A percentile compares a stretch with the other conserved stretches of the same genome.
Evolutionary conservation across 2,888 invertebrate species (phyloP).

Genomic region (Pediacus dermestoides): DNA sequence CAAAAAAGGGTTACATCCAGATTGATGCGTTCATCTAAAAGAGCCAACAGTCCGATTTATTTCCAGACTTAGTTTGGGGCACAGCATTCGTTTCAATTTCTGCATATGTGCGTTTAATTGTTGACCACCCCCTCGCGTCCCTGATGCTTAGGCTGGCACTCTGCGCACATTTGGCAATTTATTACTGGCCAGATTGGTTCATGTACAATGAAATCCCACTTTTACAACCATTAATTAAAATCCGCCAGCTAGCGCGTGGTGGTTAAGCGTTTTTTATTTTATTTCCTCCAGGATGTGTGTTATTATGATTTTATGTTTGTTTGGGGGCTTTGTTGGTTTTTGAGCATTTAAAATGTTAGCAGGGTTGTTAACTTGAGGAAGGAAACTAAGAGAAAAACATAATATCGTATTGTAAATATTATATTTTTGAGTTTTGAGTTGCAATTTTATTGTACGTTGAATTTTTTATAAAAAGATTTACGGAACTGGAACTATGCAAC

Average conservation of each 20-base stretch:
- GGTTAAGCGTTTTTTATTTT: slow-evolving; percentile 47
- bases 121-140: slow-evolving; percentile 36
- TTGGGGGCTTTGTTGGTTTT: too few relatives aligned
- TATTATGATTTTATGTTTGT: too few relatives aligned
- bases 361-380: too few relatives aligned
- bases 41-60: slow-evolving; percentile 40
- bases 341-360: too few relatives aligned
- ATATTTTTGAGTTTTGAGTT: too few relatives aligned
- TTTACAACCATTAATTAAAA: slow-evolving; percentile 50
- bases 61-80: slow-evolving; percentile 39
- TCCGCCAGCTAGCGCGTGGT: slow-evolving; percentile 30
- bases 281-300: too few relatives aligned
- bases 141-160: too few relatives aligned
- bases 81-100: slow-evolving; percentile 42
- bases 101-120: slow-evolving; percentile 49
- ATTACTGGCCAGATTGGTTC: slow-evolving; percentile 44
- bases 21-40: slow-evolving; percentile 40
- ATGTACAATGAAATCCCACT: slow-evolving; percentile 43
- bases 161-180: slow-evolving; percentile 37
- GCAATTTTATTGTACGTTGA: too few relatives aligned
- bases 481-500: too few relatives aligned
- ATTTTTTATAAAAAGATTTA: too few relatives aligned
- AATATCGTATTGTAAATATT: too few relatives aligned
- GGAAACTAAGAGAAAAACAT: too few relatives aligned
- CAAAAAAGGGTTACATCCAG: slow-evolving; percentile 29